Evolutionary conservation across 1,140 invertebrate species (phyloP), one percentile per base, ranked within the genome.

Genomic region (Brachionus calyciflorus): DNA sequence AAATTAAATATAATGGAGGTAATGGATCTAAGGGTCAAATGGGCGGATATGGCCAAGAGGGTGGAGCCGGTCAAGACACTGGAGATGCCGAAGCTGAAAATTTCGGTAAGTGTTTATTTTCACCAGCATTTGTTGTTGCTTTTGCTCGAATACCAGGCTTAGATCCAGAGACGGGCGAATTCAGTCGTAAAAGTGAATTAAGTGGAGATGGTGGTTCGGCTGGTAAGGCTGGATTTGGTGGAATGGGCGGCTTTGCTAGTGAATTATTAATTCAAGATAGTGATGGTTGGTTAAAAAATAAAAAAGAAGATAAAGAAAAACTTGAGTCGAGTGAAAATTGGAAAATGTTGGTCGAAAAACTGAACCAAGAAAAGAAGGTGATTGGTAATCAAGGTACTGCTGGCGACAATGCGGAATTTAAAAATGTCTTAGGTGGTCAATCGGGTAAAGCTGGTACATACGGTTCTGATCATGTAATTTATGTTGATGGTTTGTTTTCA

Each of bases 201-300:
- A 60, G 55, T 60, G 55, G 55, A 14, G 33, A 60, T 0, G 55
- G 55, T 33, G 55, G 55, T 1, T 26, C 28, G 17, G 55, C 55
- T 7, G 55, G 55, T 30, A 60, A 60, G 1, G 33, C 55, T 1
- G 55, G 55, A 7, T 30, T 60, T 3, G 55, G 55, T 7, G 55
- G 55, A 26, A 60, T 60, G 55, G 55, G 55, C 9, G 55, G 55
- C 9, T 30, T 33, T 33, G 55, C 55, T 3, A 30, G 55, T 60
- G 30, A 60, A 33, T 60, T 60, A 1, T 37, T 60, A 60, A 60
- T 60, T n/a, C 30, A 60, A 60, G 55, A 60, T 17, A 60, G 55
- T 5, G 33, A 40, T 9, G 33, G 28, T 60, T 60, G 55, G 55
- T 33, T 60, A 33, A 28, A 12, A n/a, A 60, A 60, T 40, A 60